Evolutionary conservation across 2,797 vertebrate genomes (phyloP).

Genomic region (Anguilla pacifica): DNA sequence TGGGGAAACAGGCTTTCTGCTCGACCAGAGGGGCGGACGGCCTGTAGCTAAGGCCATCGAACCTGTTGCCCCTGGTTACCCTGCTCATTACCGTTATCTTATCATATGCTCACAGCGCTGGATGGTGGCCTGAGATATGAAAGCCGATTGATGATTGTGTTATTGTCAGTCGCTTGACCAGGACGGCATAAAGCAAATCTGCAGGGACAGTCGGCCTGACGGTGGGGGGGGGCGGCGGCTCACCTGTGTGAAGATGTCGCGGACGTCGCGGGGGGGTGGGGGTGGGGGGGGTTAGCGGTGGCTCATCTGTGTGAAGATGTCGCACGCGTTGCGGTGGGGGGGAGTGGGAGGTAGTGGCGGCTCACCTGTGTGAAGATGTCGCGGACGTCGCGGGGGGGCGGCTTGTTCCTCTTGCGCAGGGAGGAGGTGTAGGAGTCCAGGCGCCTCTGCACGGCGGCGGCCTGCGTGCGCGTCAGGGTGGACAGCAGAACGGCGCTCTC

Average conservation of each 20-base stretch:
- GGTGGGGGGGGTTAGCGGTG: no score
- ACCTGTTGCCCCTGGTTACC: not conserved
- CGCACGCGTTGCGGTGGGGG: not conserved
- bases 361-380: slow-evolving; percentile 80
- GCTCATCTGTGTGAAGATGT: no score
- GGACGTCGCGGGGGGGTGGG: slow-evolving; percentile 76
- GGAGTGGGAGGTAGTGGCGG: not conserved
- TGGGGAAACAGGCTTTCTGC: not conserved
- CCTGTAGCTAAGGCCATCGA: not conserved
- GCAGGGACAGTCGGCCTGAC: not conserved
- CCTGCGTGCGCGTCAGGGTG: slow-evolving; percentile 85
- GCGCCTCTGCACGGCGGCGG: slow-evolving; percentile 80
- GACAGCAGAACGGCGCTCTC: slow-evolving; percentile 81
- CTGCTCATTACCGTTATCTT: not conserved
- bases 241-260: slow-evolving; percentile 80
- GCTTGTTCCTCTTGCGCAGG: slow-evolving; percentile 79
- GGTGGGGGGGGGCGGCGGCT: not conserved
- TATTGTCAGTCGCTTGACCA: not conserved
- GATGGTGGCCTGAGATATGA: not conserved
- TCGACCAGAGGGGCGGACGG: not conserved
- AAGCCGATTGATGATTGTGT: not conserved
- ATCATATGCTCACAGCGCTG: not conserved
- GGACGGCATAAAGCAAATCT: not conserved
- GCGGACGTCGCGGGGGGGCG: slow-evolving; percentile 78
- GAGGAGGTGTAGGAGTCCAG: slow-evolving; percentile 81